Conservation (phyloP, 2,797 vertebrate genomes). For the Neosilurus mollespiculum region DNA sequence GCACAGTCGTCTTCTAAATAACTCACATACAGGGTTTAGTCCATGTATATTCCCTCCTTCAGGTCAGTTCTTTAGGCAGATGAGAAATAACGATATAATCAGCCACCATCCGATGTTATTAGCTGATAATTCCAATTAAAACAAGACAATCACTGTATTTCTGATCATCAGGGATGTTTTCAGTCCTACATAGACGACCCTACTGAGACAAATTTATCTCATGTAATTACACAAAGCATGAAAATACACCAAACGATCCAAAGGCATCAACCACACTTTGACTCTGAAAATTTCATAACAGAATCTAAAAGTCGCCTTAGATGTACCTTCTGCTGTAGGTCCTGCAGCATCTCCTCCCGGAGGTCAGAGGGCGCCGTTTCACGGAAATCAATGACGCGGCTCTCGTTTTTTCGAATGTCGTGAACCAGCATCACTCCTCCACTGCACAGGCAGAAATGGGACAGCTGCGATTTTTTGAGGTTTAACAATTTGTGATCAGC, state of each 20-base stretch:
- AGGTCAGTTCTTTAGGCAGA: no score
- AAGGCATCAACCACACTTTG: not conserved
- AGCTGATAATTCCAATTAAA: no score
- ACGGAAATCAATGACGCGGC: constrained; percentile 91
- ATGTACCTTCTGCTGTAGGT: constrained; percentile 78
- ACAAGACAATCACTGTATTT: not conserved
- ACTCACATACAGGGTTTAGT: not conserved
- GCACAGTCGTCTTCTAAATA: not conserved
- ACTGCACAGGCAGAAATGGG: constrained; percentile 64
- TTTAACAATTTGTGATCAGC: no score
- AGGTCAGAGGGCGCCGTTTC: constrained; percentile 88
- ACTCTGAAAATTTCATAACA: not conserved
- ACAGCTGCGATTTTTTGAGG: not conserved
- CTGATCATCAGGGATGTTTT: not conserved
- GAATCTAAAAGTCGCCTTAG: not conserved
- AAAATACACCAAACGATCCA: not conserved
- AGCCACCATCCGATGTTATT: no score
- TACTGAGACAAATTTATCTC: not conserved
- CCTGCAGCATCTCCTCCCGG: constrained; percentile 76
- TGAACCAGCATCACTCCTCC: constrained; percentile 97
- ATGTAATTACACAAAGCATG: not conserved
- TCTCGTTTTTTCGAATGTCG: constrained; percentile 89
- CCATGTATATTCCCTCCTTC: not conserved
- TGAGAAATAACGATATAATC: no score
- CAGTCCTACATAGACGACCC: not conserved